These are phyloP conservation scores for Bubo bubo DNA, from an alignment of 2,113 vertebrate species.

Conservation along the genomic window DNA sequence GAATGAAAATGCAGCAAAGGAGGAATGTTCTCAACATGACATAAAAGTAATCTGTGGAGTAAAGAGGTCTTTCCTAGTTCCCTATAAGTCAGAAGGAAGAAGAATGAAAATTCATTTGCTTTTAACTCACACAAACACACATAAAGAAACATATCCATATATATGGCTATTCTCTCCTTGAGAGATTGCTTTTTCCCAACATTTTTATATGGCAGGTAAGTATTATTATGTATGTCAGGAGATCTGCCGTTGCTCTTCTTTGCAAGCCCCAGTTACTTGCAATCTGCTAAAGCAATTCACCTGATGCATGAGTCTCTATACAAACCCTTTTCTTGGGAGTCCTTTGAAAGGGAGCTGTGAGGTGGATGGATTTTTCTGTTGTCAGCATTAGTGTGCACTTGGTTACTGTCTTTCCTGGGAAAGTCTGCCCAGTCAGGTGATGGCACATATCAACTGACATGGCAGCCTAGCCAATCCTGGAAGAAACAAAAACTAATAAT, in stretches of 20 bases:
- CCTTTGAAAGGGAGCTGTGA: background rate
- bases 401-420: background rate
- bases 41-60: background rate
- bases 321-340: background rate
- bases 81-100: background rate
- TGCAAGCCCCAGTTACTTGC: background rate
- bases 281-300: background rate
- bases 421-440: background rate
- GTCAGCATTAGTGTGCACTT: accelerated
- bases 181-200: background rate
- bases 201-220: background rate
- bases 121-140: background rate
- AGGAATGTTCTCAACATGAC: background rate
- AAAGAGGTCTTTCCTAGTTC: background rate
- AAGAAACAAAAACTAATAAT: background rate
- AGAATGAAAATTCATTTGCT: background rate
- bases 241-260: background rate
- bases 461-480: background rate
- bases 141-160: background rate
- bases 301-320: background rate
- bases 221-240: background rate
- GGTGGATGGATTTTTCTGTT: background rate
- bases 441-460: background rate
- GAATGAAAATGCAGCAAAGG: background rate
- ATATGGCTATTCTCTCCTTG: background rate